A percentile compares a stretch with the other conserved stretches of the same genome.
Conservation (phyloP, 64 coral and sea anemone species). For the Acropora yongei region DNA sequence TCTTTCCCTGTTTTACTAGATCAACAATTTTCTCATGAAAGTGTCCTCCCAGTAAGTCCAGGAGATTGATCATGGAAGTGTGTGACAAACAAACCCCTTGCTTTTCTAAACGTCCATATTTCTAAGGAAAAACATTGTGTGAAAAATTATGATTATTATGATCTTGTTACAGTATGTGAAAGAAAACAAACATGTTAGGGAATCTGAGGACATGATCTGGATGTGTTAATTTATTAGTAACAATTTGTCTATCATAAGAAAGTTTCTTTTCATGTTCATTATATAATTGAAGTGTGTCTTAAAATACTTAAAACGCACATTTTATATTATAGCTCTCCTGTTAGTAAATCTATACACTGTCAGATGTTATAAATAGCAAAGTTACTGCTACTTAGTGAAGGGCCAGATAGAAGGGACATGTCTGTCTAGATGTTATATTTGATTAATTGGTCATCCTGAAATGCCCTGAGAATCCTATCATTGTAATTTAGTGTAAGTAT, state of each 20-base stretch:
- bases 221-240: not conserved
- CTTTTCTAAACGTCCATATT: slow-evolving; percentile 48
- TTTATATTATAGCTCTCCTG: not conserved
- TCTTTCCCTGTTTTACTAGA: slow-evolving; percentile 11
- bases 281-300: not conserved
- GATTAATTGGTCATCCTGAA: not conserved
- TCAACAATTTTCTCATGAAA: slow-evolving; percentile 30
- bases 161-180: slow-evolving; percentile 4
- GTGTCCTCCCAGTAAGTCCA: slow-evolving; percentile 43
- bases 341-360: not conserved
- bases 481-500: not conserved
- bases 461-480: not conserved
- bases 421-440: not conserved
- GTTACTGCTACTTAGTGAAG: not conserved
- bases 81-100: slow-evolving; percentile 26
- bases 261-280: not conserved
- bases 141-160: slow-evolving; percentile 4
- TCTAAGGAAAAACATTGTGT: not conserved
- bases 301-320: not conserved
- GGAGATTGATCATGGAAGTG: slow-evolving; percentile 24
- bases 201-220: not conserved
- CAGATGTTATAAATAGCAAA: not conserved
- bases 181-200: not conserved
- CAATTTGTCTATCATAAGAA: not conserved
- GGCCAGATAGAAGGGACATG: not conserved